Base-by-base conservation (phyloP, 1,140 invertebrate genomes). In the Caenorhabditis tropicalis region DNA sequence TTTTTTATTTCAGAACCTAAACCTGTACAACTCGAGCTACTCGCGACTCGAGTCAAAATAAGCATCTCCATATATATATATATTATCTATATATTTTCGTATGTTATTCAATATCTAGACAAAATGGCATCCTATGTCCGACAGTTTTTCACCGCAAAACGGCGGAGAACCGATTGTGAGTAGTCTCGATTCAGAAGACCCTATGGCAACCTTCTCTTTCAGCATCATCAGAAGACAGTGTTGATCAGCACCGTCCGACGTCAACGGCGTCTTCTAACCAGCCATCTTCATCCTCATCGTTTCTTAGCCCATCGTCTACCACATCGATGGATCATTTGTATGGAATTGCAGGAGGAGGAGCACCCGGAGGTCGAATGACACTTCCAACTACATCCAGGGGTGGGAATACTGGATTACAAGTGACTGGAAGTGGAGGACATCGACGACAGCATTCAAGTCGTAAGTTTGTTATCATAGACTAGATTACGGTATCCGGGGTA, bases 91-190 rank as follows among this genome's bases (percentile, higher is more conserved):
- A n/a, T n/a, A n/a, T n/a, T n/a, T n/a, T n/a, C n/a, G n/a, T n/a
- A n/a, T n/a, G n/a, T n/a, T n/a, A n/a, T n/a, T n/a, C n/a, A n/a
- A n/a, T n/a, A n/a, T n/a, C n/a, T n/a, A n/a, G n/a, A n/a, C n/a
- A n/a, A n/a, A 39, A 74, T 74, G 65, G 36, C 65, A 9, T 21
- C 33, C 2, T 74, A 74, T 43, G 65, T 74, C n/a, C 12, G 9
- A 15, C 29, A 74, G 2, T 74, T 74, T 24, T 43, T 74, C n/a
- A 33, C n/a, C 6, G 65, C 36, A 43, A 74, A 74, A 10, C 65
- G 65, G 33, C 65, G 65, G 65, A 74, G 43, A 74, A 46, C 65
- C 43, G 36, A 74, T 24, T 74, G 65, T 74, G 19, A 27, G 65
- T 19, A 51, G 1, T 51, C 48, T 5, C 48, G 48, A 51, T 19